phyloP scores from a whole-genome alignment of 2,113 vertebrate genomes.

The Pitta sordida region DNA sequence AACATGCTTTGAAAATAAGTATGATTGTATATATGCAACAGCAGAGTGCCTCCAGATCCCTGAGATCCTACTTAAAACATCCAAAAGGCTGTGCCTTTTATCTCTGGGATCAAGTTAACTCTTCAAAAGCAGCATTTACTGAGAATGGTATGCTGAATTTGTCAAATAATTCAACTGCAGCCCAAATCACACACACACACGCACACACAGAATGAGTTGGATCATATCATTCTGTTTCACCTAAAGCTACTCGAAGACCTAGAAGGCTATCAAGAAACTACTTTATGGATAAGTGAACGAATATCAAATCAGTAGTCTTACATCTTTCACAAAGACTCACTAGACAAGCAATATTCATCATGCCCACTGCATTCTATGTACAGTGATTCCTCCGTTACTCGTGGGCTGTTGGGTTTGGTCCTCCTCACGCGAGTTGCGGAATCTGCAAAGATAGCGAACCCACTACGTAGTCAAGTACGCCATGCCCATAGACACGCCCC shows the following conservation, averaged over 20 bases:
- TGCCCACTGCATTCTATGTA: accelerated
- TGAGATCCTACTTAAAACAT: neutral
- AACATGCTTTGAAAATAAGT: neutral
- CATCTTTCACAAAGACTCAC: neutral
- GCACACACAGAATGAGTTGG: too few species aligned
- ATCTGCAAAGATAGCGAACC: too few species aligned
- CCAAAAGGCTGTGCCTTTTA: neutral
- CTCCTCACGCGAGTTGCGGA: too few species aligned
- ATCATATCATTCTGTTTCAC: neutral
- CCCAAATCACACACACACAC: neutral
- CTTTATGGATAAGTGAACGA: neutral
- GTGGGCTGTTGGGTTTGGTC: too few species aligned
- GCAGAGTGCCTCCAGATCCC: neutral
- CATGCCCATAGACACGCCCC: too few species aligned
- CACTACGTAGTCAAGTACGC: too few species aligned
- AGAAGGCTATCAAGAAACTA: neutral
- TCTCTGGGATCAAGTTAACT: neutral
- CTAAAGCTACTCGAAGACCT: neutral
- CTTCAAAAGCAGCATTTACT: neutral
- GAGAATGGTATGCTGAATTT: neutral
- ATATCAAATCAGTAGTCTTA: neutral
- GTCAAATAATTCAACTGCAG: neutral
- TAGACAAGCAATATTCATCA: neutral
- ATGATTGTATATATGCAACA: neutral
- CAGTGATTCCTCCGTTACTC: too few species aligned